A percentile compares a stretch with the other conserved stretches of the same genome.
Evolutionary conservation across 2,113 vertebrate species (phyloP).

Genomic region (Morone saxatilis): DNA sequence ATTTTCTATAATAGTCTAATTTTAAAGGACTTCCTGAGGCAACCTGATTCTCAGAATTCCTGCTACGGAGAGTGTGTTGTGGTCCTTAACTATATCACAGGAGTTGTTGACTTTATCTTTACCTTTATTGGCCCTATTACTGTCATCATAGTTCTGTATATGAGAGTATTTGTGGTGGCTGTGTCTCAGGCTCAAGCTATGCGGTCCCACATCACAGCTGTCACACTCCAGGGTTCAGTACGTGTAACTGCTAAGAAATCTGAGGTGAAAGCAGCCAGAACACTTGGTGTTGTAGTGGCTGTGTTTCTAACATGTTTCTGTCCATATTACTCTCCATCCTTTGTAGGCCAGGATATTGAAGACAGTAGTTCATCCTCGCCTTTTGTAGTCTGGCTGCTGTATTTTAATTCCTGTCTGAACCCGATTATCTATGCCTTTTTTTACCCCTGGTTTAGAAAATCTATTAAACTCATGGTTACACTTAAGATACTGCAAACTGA

Average conservation of each 20-base stretch:
- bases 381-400: constrained; percentile 20
- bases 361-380: not conserved
- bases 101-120: not conserved
- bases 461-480: constrained; percentile 41
- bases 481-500: constrained; percentile 43
- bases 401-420: constrained; percentile 60
- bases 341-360: not conserved
- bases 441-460: constrained; percentile 60
- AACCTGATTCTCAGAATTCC: not conserved
- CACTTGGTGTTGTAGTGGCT: constrained; percentile 30
- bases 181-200: constrained; percentile 11
- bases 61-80: constrained; percentile 46
- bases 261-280: constrained; percentile 48
- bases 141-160: constrained; percentile 45
- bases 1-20: not conserved
- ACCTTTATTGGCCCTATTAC: constrained; percentile 21
- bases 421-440: constrained; percentile 46
- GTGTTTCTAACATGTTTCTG: constrained; percentile 36
- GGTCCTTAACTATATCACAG: not conserved
- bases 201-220: not conserved
- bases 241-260: constrained; percentile 7
- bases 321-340: constrained; percentile 14
- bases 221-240: not conserved
- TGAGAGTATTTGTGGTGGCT: constrained; percentile 48
- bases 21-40: not conserved